Percentiles rank a stretch among this genome's conserved stretches.
Evolutionary conservation across 2,888 invertebrate genomes (phyloP).

Genomic region (Idaea straminata): DNA sequence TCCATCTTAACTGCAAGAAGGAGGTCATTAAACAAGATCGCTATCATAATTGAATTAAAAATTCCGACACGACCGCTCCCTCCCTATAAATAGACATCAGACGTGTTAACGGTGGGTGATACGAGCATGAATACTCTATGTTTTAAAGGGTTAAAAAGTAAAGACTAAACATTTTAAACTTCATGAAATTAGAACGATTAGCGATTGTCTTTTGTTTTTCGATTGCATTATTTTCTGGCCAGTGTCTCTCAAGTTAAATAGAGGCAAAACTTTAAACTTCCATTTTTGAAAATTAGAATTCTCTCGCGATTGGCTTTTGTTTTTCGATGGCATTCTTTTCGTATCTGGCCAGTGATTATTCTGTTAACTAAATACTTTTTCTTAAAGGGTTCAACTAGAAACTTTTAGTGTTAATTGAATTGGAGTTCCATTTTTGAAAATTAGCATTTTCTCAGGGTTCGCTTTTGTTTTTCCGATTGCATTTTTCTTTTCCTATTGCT

Average conservation of each 20-base stretch:
- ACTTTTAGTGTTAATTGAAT: neutral
- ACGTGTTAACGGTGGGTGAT: slow-evolving; percentile 26
- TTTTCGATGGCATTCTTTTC: neutral
- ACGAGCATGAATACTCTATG: slow-evolving; percentile 7
- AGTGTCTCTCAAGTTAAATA: neutral
- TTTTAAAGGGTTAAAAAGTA: slow-evolving; percentile 7
- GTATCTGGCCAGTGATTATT: neutral
- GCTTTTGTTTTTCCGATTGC: neutral
- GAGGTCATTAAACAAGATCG: slow-evolving; percentile 77
- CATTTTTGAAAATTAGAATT: neutral
- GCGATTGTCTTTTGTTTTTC: neutral
- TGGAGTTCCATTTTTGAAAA: neutral
- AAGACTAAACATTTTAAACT: neutral
- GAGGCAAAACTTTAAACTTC: neutral
- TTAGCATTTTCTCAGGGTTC: neutral
- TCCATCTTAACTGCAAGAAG: slow-evolving; percentile 55
- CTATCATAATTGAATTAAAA: slow-evolving; percentile 81
- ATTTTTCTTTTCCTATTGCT: neutral
- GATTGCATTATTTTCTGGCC: neutral
- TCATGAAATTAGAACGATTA: neutral
- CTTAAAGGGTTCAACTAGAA: neutral
- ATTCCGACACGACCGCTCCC: slow-evolving; percentile 71
- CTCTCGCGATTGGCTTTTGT: neutral
- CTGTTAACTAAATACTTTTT: neutral
- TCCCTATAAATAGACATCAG: slow-evolving; percentile 43